phyloP scores from a whole-genome alignment of 2,888 invertebrate genomes.

The Tyria jacobaeae region DNA sequence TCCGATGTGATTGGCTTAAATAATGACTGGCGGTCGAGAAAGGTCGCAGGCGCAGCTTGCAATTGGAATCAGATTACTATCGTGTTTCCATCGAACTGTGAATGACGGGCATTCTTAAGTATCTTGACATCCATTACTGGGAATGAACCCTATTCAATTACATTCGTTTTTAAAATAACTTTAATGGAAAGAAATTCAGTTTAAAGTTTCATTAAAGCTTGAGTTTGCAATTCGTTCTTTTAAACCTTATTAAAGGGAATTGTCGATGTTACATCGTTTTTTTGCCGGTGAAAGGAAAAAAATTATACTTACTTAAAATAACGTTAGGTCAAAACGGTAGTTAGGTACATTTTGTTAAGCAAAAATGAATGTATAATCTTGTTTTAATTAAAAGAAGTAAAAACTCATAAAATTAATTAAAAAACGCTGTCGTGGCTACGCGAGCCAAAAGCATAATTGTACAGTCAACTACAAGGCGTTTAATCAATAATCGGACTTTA shows the following conservation, averaged over 20 bases:
- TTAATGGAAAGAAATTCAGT: neutral
- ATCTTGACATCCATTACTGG: constrained; percentile 36
- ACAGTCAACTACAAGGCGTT: constrained; percentile 17
- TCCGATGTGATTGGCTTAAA: constrained; percentile 25
- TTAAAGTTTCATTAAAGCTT: neutral
- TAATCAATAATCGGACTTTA: too few relatives aligned
- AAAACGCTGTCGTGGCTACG: constrained; percentile 23
- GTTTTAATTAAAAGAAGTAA: constrained; percentile 13
- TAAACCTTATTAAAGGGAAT: neutral
- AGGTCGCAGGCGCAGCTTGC: constrained; percentile 33
- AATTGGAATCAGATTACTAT: constrained; percentile 58
- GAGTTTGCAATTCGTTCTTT: neutral
- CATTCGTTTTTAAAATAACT: constrained; percentile 24
- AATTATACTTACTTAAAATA: too few relatives aligned
- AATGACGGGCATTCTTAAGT: constrained; percentile 54
- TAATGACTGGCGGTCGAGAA: constrained; percentile 37
- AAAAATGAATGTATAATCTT: neutral
- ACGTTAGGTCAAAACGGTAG: too few relatives aligned
- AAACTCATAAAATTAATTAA: constrained; percentile 28
- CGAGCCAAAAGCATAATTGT: constrained; percentile 17
- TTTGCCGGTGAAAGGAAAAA: too few relatives aligned
- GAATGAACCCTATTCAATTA: constrained; percentile 38
- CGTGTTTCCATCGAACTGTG: constrained; percentile 59
- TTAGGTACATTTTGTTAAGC: too few relatives aligned
- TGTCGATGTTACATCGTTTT: neutral